phyloP scores from a whole-genome alignment of 2,113 vertebrate species.

The Tursiops truncatus region DNA sequence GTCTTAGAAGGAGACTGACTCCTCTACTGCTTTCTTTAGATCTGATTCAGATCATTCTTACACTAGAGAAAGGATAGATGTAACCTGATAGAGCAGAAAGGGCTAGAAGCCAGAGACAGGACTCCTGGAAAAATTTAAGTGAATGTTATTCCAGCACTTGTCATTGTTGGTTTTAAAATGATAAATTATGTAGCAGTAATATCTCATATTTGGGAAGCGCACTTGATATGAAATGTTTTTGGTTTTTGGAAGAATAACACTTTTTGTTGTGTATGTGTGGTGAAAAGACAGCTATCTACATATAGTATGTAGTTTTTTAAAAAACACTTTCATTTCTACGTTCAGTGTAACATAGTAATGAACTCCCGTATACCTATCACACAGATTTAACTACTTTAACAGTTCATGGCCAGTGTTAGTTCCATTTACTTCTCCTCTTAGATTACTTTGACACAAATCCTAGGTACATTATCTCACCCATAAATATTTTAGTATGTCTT shows the following conservation, averaged over 20 bases:
- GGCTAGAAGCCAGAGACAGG: not conserved
- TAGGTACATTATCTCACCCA: not conserved
- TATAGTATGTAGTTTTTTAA: not conserved
- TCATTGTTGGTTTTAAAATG: slow-evolving; percentile 32
- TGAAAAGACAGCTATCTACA: not conserved
- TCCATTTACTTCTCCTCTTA: not conserved
- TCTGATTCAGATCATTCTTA: slow-evolving; percentile 10
- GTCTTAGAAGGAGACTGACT: not conserved
- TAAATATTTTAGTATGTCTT: not conserved
- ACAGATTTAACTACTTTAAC: not conserved
- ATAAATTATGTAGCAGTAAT: not conserved
- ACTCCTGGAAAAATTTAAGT: slow-evolving; percentile 11
- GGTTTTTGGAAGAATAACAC: not conserved
- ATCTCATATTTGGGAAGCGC: not conserved
- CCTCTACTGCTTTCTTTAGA: not conserved
- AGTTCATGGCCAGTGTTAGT: not conserved
- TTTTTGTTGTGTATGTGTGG: not conserved
- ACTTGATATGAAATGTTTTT: slow-evolving; percentile 1
- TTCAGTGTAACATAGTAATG: not conserved
- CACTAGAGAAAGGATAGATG: not conserved
- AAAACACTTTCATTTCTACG: not conserved
- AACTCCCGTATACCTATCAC: not conserved
- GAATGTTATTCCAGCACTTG: not conserved
- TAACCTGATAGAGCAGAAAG: not conserved
- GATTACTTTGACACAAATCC: slow-evolving; percentile 31